Evolutionary conservation across 2,113 vertebrate species (phyloP).

Genomic region (Oncorhynchus kisutch): DNA sequence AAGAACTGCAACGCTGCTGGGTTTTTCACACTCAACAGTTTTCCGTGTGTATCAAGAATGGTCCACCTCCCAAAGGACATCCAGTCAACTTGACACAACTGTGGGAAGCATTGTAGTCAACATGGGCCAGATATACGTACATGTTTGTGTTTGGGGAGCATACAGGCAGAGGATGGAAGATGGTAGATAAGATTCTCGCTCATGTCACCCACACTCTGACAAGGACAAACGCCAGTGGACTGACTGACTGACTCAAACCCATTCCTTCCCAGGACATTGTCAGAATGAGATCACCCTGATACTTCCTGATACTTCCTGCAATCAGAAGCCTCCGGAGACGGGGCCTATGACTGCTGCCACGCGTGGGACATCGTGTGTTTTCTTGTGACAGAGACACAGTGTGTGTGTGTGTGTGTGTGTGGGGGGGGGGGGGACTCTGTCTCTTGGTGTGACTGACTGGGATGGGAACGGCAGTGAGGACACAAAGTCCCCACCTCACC

Average conservation of each 20-base stretch:
- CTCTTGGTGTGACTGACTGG: background rate
- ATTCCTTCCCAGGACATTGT: background rate
- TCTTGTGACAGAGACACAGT: background rate
- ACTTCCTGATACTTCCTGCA: background rate
- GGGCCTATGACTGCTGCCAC: background rate
- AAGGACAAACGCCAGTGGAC: background rate
- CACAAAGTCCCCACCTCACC: no score
- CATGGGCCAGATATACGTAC: no score
- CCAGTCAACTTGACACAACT: no score
- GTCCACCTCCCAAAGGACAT: no score
- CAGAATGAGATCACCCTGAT: background rate
- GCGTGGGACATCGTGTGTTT: background rate
- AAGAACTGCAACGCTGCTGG: no score
- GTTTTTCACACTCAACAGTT: no score
- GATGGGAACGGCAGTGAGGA: no score
- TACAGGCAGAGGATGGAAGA: no score
- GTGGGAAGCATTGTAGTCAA: no score
- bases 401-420: background rate
- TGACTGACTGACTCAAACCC: background rate
- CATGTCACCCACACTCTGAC: conserved; percentile 9
- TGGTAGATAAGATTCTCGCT: background rate
- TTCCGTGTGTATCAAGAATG: no score
- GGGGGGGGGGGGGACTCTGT: no score
- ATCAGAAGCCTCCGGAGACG: background rate
- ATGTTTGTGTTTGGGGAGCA: no score